Evolutionary conservation across 2,797 vertebrate species (phyloP).

Genomic region (Arnoldichthys spilopterus): DNA sequence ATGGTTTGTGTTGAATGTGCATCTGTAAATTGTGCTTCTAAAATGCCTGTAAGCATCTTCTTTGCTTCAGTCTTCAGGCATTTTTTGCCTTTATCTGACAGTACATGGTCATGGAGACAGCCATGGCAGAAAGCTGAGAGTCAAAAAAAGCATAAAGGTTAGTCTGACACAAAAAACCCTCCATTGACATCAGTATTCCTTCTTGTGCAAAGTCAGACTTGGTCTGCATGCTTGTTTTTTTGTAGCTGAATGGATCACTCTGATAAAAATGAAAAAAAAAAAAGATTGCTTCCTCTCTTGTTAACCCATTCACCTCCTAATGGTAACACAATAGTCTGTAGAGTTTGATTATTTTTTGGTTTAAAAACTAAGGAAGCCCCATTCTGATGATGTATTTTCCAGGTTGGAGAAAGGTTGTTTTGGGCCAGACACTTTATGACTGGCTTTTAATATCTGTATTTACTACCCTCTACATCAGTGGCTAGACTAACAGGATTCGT

Average conservation of each 20-base stretch:
- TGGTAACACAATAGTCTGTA: too few species aligned
- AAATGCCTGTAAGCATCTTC: neutral
- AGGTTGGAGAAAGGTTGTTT: too few species aligned
- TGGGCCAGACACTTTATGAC: too few species aligned
- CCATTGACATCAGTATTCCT: neutral
- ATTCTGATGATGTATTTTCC: too few species aligned
- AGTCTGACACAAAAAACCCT: neutral
- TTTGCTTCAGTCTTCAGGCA: constrained; percentile 21
- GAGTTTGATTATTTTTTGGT: too few species aligned
- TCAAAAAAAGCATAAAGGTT: constrained; percentile 7
- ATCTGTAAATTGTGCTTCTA: neutral
- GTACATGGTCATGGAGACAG: constrained; percentile 75
- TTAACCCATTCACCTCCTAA: too few species aligned
- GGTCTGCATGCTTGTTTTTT: neutral
- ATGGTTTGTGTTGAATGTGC: neutral
- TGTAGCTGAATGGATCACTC: too few species aligned
- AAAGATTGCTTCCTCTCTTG: neutral
- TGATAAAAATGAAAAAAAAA: neutral
- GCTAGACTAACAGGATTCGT: too few species aligned
- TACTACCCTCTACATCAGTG: too few species aligned
- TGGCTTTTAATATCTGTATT: too few species aligned
- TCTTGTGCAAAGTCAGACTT: neutral
- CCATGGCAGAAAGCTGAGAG: constrained; percentile 76
- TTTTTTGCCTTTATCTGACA: constrained; percentile 67
- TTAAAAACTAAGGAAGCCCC: too few species aligned